Base-by-base conservation (phyloP, 2,797 vertebrate species). In the Tympanoctomys barrerae region DNA sequence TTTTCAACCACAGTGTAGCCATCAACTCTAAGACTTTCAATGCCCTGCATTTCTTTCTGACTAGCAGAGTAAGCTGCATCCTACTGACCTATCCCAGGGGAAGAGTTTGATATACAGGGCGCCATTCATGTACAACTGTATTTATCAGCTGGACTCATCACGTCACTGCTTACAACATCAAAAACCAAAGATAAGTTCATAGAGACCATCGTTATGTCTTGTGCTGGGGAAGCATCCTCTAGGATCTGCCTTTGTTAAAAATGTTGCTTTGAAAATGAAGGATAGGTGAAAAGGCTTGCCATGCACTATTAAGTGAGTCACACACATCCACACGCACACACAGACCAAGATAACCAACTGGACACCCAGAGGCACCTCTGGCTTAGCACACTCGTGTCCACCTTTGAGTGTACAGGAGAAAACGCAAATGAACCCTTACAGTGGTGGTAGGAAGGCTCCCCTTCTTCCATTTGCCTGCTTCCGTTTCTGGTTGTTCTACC, bases 251-350 rank as follows among this genome's bases (percentile, higher is more conserved):
- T 83, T 91, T 7, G 1, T 87, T 90, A 75, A 68, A 90, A 46
- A 86, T 28, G 7, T 22, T 75, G 28, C 39, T 96, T 95, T 71
- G 28, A 85, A 89, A 87, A 84, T 87, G 66, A 77, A 57, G 13
- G 3, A 64, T 83, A 61, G 57, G 36, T 16, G 46, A 77, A 61
- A 85, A 78, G 46, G 13, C 1, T 71, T n/a, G 59, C 52, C 39
- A 71, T 28, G 59, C 4, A 57, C 24, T 61, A 13, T 87, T 57
- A 52, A 84, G n/a, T 66, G n/a, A 39, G 14, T 28, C 7, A 49
- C 36, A 33, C 31, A 22, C 68, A 71, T 3, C 18, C 16, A n/a
- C 8, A 11, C 68, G 36, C 68, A 21, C 19, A 93, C 75, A 78
- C 10, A n/a, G 75, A 89, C 57, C 28, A 87, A 39, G 26, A 39